Evolutionary conservation across 2,797 vertebrate genomes (phyloP).

Genomic region (Amphiprion clarkii): DNA sequence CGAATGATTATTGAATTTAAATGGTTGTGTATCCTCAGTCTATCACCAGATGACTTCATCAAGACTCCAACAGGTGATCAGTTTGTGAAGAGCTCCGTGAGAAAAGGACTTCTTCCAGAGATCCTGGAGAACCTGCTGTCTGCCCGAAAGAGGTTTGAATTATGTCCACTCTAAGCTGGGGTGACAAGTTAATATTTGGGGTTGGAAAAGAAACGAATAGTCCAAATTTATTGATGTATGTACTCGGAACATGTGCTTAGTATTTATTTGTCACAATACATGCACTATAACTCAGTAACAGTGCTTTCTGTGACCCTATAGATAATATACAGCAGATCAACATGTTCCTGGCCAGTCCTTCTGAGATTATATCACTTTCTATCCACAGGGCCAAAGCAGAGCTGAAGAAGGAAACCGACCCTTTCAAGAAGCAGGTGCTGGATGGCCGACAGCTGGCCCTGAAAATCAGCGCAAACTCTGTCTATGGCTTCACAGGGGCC

Average conservation of each 20-base stretch:
- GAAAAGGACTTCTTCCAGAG: conserved; percentile 93
- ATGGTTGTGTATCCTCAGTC: conserved; percentile 71
- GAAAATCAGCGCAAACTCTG: conserved; percentile 95
- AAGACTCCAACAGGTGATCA: conserved; percentile 91
- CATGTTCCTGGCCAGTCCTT: background rate
- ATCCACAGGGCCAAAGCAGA: conserved; percentile 89
- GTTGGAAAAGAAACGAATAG: background rate
- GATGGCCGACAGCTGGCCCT: conserved; percentile 93
- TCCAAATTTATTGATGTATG: too few relatives aligned
- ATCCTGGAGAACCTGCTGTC: conserved; percentile 93
- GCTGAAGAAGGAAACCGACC: conserved; percentile 92
- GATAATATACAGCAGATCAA: background rate
- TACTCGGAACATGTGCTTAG: background rate
- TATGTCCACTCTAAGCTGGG: too few relatives aligned
- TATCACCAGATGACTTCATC: conserved; percentile 91
- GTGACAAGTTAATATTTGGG: too few relatives aligned
- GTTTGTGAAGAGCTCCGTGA: conserved; percentile 91
- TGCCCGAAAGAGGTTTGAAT: conserved; percentile 89
- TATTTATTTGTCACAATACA: background rate
- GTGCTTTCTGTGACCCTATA: background rate
- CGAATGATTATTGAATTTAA: background rate
- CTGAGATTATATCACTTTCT: background rate
- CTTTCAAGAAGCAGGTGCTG: conserved; percentile 92
- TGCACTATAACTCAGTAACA: background rate
- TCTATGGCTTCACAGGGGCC: conserved; percentile 95